phyloP scores from a whole-genome alignment of 2,797 vertebrate species.

The Rhabdophis nuchalis region DNA sequence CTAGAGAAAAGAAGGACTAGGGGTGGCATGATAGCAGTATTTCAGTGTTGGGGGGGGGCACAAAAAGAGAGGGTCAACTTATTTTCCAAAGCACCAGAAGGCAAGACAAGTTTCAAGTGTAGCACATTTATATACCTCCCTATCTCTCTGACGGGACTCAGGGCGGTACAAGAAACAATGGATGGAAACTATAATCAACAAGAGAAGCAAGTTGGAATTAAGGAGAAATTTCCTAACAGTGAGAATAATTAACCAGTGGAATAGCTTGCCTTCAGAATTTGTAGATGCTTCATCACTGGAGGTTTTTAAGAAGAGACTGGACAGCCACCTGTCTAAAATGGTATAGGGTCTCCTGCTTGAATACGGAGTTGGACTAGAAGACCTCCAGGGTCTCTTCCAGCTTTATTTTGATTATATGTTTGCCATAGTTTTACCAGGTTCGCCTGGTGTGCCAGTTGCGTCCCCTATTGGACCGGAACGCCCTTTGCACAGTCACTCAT shows the following conservation, averaged over 20 bases:
- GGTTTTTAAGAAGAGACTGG: background rate
- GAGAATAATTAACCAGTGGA: background rate
- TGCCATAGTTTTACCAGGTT: too few relatives aligned
- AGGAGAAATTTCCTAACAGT: background rate
- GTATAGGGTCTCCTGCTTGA: background rate
- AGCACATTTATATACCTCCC: too few relatives aligned
- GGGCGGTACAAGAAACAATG: too few relatives aligned
- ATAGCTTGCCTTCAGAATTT: background rate
- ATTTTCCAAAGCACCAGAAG: background rate
- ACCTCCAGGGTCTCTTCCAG: background rate
- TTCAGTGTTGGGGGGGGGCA: background rate
- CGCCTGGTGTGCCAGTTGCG: too few relatives aligned
- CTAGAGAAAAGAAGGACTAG: background rate
- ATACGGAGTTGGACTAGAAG: background rate
- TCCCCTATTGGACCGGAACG: too few relatives aligned
- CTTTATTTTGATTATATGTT: background rate
- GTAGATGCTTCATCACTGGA: background rate
- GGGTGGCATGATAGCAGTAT: background rate
- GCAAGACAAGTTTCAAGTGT: too few relatives aligned
- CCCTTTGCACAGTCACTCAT: too few relatives aligned
- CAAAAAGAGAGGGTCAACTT: background rate
- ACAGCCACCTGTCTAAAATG: background rate
- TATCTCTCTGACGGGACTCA: too few relatives aligned
- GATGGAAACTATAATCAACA: background rate
- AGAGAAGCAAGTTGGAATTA: background rate